Conservation (phyloP, 2,797 vertebrate species). For the Podarcis siculus region DNA sequence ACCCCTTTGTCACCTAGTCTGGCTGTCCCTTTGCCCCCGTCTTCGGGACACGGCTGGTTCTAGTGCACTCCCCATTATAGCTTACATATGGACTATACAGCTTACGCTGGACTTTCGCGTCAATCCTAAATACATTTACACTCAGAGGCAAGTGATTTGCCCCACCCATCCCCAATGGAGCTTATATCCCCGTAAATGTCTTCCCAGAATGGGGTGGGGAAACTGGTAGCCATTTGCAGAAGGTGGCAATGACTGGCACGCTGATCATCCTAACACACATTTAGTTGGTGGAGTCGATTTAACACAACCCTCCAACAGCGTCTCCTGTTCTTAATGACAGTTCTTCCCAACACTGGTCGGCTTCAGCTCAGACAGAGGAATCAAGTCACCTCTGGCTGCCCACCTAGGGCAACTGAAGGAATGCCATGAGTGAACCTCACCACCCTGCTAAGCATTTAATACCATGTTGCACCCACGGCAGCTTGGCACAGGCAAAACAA, state of each 20-base stretch:
- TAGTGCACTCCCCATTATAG: constrained; percentile 12
- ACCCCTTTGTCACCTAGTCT: not conserved
- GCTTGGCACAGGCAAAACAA: not conserved
- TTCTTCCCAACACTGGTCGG: not conserved
- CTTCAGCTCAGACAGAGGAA: not conserved
- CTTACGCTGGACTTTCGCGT: constrained; percentile 3
- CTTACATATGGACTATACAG: constrained; percentile 22
- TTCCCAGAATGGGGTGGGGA: not conserved
- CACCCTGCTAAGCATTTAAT: not conserved
- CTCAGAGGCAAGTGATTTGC: not conserved
- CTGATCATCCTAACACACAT: not conserved
- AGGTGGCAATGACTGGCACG: too few species aligned
- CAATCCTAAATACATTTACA: constrained; percentile 11
- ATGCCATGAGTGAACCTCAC: not conserved
- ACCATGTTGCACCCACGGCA: not conserved
- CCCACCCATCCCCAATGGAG: not conserved
- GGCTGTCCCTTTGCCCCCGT: not conserved
- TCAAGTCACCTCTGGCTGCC: not conserved
- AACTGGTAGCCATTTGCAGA: not conserved
- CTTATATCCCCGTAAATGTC: not conserved
- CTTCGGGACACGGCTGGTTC: not conserved
- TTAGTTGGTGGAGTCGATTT: not conserved
- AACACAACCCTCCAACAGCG: not conserved
- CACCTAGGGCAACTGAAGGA: not conserved
- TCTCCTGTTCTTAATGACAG: not conserved